Evolutionary conservation across 37 sponge, comb jelly and placozoan species (phyloP).

Genomic region (Eunapius fragilis): DNA sequence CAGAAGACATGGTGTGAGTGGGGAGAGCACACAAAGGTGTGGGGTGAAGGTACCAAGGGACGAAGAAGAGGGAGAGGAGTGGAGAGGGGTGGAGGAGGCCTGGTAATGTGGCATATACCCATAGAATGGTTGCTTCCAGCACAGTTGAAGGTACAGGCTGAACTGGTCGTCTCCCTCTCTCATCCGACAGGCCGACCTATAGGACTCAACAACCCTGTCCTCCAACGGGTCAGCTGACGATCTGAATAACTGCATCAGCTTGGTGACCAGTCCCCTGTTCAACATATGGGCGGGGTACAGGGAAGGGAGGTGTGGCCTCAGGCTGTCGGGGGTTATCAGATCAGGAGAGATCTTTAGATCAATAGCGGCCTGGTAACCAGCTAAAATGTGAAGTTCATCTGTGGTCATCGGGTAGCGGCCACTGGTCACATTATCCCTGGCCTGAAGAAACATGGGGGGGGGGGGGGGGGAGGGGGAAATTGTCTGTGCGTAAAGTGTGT

Average conservation of each 20-base stretch:
- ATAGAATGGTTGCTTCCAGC: conserved; percentile 74
- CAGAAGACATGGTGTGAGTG: too few species aligned
- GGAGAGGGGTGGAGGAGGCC: too few species aligned
- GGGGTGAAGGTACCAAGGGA: too few species aligned
- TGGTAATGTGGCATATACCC: conserved; percentile 36
- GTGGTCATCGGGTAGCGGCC: conserved; percentile 65
- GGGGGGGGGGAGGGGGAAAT: not conserved
- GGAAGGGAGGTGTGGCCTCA: not conserved
- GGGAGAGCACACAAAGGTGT: too few species aligned
- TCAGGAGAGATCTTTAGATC: too few species aligned
- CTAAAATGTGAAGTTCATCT: conserved; percentile 58
- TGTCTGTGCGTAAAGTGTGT: not conserved
- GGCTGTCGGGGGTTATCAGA: too few species aligned
- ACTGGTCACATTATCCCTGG: conserved; percentile 66
- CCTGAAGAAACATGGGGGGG: conserved; percentile 20
- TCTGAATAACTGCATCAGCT: too few species aligned
- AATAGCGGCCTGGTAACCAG: conserved; percentile 62
- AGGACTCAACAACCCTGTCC: not conserved
- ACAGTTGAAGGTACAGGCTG: conserved; percentile 70
- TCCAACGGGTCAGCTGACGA: too few species aligned
- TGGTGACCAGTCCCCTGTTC: too few species aligned
- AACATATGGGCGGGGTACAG: conserved; percentile 21
- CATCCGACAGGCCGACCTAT: conserved; percentile 8
- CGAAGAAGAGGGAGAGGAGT: too few species aligned
- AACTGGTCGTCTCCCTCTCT: conserved; percentile 12